A percentile compares a stretch with the other conserved stretches of the same genome.
Evolutionary conservation across 2,888 invertebrate genomes (phyloP).

Genomic region (Dolomedes plantarius): DNA sequence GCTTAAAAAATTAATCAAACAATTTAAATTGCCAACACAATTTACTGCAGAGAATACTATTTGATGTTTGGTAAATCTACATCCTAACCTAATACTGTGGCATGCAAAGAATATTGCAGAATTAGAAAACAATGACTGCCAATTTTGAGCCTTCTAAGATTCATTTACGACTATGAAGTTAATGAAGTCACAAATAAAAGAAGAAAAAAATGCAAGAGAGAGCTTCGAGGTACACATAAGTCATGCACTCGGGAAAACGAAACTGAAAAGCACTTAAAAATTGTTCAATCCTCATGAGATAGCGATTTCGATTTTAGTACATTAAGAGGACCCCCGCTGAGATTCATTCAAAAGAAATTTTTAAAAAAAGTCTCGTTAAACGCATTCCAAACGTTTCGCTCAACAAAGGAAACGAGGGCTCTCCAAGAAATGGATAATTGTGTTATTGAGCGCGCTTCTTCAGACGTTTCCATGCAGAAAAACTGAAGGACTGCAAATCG

Average conservation of each 20-base stretch:
- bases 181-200: slow-evolving; percentile 20
- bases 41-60: no score
- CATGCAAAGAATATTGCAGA: no score
- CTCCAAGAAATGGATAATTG: slow-evolving; percentile 63
- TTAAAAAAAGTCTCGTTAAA: slow-evolving; percentile 34
- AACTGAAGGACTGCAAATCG: slow-evolving; percentile 37
- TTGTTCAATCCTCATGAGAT: slow-evolving; percentile 24
- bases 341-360: slow-evolving; percentile 46
- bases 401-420: slow-evolving; percentile 46
- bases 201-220: background rate
- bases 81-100: no score
- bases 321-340: slow-evolving; percentile 33
- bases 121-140: background rate
- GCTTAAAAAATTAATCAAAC: no score
- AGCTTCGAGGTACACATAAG: background rate
- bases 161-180: slow-evolving; percentile 8
- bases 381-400: slow-evolving; percentile 28
- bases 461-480: slow-evolving; percentile 29
- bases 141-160: background rate
- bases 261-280: slow-evolving; percentile 55
- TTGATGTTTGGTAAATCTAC: no score
- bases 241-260: slow-evolving; percentile 36
- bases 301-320: slow-evolving; percentile 24
- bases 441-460: slow-evolving; percentile 59
- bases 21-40: no score